A percentile compares a stretch with the other conserved stretches of the same genome.
phyloP scores from a whole-genome alignment of 2,888 invertebrate genomes.

The Agriopis aurantiaria region DNA sequence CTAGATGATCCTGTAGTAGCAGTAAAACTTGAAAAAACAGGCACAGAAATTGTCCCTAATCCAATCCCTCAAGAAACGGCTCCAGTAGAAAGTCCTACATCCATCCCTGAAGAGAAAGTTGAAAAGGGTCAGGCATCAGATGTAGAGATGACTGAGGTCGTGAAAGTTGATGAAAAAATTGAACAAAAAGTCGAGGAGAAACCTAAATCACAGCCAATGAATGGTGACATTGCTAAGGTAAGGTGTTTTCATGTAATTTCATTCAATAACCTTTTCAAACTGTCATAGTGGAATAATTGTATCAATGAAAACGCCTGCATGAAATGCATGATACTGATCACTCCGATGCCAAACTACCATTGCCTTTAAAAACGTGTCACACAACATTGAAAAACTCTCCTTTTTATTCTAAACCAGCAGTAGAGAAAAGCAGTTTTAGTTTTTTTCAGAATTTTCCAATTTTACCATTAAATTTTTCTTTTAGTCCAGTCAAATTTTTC shows the following conservation, averaged over 20 bases:
- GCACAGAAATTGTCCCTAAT: constrained; percentile 8
- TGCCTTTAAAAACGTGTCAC: too few relatives aligned
- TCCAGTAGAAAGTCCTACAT: neutral
- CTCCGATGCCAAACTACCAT: too few relatives aligned
- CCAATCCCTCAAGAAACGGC: neutral
- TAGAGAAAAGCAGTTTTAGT: too few relatives aligned
- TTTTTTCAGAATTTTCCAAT: too few relatives aligned
- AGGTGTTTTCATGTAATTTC: constrained; percentile 19
- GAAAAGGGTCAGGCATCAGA: constrained; percentile 53
- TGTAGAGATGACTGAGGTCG: constrained; percentile 69
- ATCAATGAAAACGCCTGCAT: too few relatives aligned
- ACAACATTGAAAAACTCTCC: too few relatives aligned
- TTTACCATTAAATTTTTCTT: too few relatives aligned
- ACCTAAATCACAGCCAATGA: constrained; percentile 64
- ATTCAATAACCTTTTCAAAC: too few relatives aligned
- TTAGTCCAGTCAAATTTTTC: too few relatives aligned
- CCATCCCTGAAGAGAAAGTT: constrained; percentile 49
- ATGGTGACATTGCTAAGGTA: constrained; percentile 78
- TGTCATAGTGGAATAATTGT: too few relatives aligned
- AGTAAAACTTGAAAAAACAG: neutral
- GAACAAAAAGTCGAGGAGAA: constrained; percentile 61
- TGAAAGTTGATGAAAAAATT: constrained; percentile 58
- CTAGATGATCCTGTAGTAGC: constrained; percentile 17
- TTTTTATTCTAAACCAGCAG: too few relatives aligned
- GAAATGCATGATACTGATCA: too few relatives aligned